Conservation (phyloP, 2,113 vertebrate species). For the Gavialis gangeticus region DNA sequence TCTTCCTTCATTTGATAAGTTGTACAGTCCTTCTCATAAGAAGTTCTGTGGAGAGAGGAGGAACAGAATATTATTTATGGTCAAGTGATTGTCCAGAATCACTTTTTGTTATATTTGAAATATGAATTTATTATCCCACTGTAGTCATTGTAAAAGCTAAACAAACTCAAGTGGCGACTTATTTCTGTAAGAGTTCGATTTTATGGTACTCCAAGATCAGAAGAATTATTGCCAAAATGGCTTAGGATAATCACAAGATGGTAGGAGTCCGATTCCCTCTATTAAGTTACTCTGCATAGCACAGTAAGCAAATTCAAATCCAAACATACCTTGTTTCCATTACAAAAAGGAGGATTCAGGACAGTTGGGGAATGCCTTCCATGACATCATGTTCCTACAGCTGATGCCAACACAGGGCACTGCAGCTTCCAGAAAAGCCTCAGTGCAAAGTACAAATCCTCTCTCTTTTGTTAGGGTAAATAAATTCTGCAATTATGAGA, state of each 20-base stretch:
- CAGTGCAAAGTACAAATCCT: background rate
- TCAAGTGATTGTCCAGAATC: background rate
- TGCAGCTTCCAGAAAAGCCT: background rate
- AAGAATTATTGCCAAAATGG: background rate
- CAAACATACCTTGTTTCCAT: background rate
- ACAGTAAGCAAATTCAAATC: background rate
- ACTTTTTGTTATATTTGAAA: background rate
- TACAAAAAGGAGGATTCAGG: background rate
- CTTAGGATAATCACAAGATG: background rate
- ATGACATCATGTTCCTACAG: background rate
- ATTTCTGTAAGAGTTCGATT: background rate
- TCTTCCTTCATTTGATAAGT: background rate
- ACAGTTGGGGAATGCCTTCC: background rate
- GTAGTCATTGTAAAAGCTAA: background rate
- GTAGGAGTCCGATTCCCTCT: background rate
- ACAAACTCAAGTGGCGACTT: background rate
- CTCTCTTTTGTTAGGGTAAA: constrained; percentile 38
- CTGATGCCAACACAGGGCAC: background rate
- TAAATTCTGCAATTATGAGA: background rate
- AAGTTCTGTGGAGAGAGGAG: background rate
- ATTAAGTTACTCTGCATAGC: background rate
- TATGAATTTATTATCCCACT: background rate
- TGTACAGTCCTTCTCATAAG: background rate
- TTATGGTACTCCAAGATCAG: background rate
- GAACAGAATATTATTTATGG: background rate